phyloP scores from a whole-genome alignment of 2,113 vertebrate genomes.

The Rhabdomys dilectus region DNA sequence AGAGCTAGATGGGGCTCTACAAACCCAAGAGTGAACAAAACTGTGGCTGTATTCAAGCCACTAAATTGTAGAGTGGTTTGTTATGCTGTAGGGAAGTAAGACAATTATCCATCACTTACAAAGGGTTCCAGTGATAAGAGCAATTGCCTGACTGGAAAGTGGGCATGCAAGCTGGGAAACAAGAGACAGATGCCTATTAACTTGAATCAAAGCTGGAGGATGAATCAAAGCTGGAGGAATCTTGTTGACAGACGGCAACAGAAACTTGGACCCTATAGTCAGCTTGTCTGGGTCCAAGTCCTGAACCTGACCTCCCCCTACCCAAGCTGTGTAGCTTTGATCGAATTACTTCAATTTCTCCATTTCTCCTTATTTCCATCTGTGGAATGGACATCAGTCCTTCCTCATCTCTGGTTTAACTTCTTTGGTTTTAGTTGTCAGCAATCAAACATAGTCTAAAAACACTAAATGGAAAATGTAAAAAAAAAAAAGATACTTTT shows the following conservation, averaged over 20 bases:
- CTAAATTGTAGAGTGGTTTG: neutral
- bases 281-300: neutral
- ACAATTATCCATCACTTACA: neutral
- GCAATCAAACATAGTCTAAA: neutral
- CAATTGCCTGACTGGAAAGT: neutral
- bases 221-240: constrained; percentile 35
- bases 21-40: constrained; percentile 16
- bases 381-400: neutral
- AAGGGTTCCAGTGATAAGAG: neutral
- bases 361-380: neutral
- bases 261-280: neutral
- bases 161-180: neutral
- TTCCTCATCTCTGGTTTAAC: neutral
- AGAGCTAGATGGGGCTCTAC: neutral
- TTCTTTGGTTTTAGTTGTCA: neutral
- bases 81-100: neutral
- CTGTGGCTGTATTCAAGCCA: neutral
- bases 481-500: neutral
- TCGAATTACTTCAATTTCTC: neutral
- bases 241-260: neutral
- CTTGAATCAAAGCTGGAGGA: constrained; percentile 35
- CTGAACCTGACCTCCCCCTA: neutral
- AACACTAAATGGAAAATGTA: neutral
- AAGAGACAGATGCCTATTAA: constrained; percentile 38
- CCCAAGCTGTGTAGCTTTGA: neutral